These are phyloP conservation scores for Littorina saxatilis DNA, from an alignment of 1,140 invertebrate species.

Conservation along the genomic window DNA sequence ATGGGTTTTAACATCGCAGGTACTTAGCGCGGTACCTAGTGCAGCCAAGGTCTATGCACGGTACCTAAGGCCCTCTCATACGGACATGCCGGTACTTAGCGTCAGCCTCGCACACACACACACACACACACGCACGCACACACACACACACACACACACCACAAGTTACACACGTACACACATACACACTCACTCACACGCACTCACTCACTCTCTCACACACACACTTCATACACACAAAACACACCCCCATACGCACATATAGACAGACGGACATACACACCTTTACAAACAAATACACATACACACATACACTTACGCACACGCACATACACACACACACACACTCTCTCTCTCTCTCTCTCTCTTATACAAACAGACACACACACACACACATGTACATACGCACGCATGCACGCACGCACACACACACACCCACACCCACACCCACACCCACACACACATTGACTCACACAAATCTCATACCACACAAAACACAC, in stretches of 20 bases:
- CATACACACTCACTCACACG: neutral
- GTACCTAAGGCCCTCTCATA: no score
- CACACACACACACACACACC: no score
- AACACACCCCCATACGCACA: neutral
- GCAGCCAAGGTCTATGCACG: no score
- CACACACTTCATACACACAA: no score
- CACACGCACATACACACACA: neutral
- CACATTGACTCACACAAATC: neutral
- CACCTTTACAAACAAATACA: neutral
- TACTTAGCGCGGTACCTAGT: no score
- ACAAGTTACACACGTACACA: neutral
- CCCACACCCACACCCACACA: neutral
- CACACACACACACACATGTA: neutral
- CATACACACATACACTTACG: neutral
- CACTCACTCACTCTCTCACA: neutral
- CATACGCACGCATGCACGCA: slow-evolving; percentile 1
- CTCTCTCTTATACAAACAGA: neutral
- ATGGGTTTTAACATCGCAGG: no score
- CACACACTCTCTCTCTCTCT: neutral
- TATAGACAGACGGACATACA: neutral
- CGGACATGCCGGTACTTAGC: no score
- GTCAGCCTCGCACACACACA: no score
- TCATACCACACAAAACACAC: no score
- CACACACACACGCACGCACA: no score
- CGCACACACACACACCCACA: neutral